A percentile compares a stretch with the other conserved stretches of the same genome.
phyloP scores from a whole-genome alignment of 2,797 vertebrate species.

The Hyperoplus immaculatus region DNA sequence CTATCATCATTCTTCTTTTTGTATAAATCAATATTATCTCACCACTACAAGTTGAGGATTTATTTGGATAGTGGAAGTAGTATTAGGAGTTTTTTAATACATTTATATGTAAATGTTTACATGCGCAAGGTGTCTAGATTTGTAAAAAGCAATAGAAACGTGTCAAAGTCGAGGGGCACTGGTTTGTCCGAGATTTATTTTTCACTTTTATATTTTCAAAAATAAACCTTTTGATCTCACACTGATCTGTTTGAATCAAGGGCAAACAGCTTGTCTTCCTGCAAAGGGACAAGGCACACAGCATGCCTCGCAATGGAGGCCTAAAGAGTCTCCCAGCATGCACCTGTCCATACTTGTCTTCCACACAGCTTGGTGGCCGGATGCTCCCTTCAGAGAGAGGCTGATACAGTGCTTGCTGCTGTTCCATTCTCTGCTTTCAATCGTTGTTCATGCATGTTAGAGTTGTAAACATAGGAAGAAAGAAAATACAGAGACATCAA shows the following conservation, averaged over 20 bases:
- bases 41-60: background rate
- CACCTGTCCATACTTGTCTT: conserved; percentile 67
- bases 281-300: conserved; percentile 65
- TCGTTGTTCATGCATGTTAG: background rate
- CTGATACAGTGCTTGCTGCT: conserved; percentile 32
- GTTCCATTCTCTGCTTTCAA: conserved; percentile 6
- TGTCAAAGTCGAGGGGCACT: conserved; percentile 15
- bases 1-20: conserved; percentile 1
- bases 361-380: conserved; percentile 64
- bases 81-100: background rate
- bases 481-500: background rate
- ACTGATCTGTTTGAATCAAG: conserved; percentile 73
- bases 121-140: background rate
- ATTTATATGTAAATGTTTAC: background rate
- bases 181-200: conserved; percentile 18
- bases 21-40: background rate
- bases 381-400: conserved; percentile 53
- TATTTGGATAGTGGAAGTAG: background rate
- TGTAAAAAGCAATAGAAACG: background rate
- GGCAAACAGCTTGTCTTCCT: conserved; percentile 73
- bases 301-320: conserved; percentile 55
- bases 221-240: conserved; percentile 45
- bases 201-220: conserved; percentile 47
- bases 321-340: conserved; percentile 70
- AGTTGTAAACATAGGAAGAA: background rate